Percentiles rank a stretch among this genome's conserved stretches.
These are phyloP conservation scores for Alethe castanea DNA, from an alignment of 2,113 vertebrate species.

Conservation along the genomic window DNA sequence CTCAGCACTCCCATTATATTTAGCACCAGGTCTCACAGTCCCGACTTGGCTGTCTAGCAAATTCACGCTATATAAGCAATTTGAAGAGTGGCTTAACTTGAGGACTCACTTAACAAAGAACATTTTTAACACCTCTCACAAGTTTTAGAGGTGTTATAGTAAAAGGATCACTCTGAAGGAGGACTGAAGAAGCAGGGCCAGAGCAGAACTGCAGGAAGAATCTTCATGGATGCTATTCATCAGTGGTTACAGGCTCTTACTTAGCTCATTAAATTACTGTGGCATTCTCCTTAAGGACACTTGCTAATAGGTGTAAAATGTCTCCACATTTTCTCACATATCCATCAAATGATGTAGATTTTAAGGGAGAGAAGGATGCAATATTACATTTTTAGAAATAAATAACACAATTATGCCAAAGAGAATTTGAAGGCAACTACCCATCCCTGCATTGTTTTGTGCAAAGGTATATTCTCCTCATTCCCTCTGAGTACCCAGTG, in stretches of 20 bases:
- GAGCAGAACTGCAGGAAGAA: background rate
- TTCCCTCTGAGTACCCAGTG: background rate
- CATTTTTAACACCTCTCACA: background rate
- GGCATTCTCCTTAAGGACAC: background rate
- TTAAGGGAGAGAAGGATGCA: background rate
- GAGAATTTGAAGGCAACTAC: background rate
- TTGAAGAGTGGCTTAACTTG: background rate
- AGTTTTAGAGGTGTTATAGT: background rate
- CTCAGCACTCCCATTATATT: background rate
- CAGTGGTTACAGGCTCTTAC: background rate
- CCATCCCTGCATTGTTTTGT: background rate
- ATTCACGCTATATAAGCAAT: background rate
- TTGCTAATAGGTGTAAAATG: background rate
- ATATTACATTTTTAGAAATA: background rate
- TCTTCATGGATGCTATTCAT: background rate
- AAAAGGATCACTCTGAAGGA: background rate
- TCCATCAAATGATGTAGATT: background rate
- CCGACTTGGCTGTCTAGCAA: background rate
- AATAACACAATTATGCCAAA: background rate
- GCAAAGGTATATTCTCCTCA: background rate
- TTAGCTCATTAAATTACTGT: background rate
- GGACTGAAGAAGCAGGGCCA: background rate
- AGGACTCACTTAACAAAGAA: constrained; percentile 4
- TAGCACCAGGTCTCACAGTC: background rate
- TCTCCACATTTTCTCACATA: background rate